phyloP scores from a whole-genome alignment of 2,888 invertebrate genomes.

The Chirona hameri region DNA sequence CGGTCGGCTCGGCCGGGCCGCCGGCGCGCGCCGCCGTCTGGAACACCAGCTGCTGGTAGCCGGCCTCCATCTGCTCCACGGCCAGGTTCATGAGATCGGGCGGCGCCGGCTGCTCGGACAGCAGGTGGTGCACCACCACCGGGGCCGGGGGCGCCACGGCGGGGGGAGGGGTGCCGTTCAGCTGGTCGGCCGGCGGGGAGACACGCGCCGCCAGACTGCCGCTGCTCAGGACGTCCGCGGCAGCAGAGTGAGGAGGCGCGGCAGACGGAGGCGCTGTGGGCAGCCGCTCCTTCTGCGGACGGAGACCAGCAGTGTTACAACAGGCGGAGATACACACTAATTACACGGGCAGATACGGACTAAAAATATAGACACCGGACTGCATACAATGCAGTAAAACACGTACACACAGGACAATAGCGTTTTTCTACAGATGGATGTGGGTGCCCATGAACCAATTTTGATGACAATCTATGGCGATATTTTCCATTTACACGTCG shows the following conservation, averaged over 20 bases:
- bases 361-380: too few species aligned
- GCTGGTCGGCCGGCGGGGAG: not conserved
- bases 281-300: not conserved
- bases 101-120: not conserved
- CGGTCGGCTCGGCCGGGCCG: not conserved
- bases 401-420: too few species aligned
- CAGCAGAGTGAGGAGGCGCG: not conserved
- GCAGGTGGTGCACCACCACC: not conserved
- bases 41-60: slow-evolving; percentile 25
- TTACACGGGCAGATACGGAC: too few species aligned
- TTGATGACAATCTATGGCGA: too few species aligned
- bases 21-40: slow-evolving; percentile 1
- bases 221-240: not conserved
- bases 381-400: too few species aligned
- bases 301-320: too few species aligned
- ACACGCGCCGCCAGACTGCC: not conserved
- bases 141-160: not conserved
- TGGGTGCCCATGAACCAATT: too few species aligned
- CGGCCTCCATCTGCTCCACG: not conserved
- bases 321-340: too few species aligned
- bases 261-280: not conserved
- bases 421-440: too few species aligned
- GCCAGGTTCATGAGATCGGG: slow-evolving; percentile 12
- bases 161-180: too few species aligned
- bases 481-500: too few species aligned